Conservation (phyloP, 2,888 invertebrate genomes). For the Andrena praecox region DNA sequence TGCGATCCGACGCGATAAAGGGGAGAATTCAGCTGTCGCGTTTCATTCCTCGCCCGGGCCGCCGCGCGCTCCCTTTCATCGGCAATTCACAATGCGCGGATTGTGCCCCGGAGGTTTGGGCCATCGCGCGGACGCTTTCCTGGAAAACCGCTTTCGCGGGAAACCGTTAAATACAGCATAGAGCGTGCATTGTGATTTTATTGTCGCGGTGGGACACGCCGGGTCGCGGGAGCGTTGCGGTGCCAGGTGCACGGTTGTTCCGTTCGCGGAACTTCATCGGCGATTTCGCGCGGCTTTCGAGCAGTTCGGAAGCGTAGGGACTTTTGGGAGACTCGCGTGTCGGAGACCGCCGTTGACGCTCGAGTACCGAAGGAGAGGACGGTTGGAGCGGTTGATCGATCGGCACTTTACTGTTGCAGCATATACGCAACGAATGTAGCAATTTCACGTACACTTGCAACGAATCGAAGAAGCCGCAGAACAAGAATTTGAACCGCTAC, state of each 20-base stretch:
- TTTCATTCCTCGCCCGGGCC: constrained; percentile 14
- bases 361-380: too few species aligned
- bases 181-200: constrained; percentile 28
- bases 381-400: too few species aligned
- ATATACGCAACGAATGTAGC: constrained; percentile 90
- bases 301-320: too few species aligned
- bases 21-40: constrained; percentile 9
- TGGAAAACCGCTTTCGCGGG: constrained; percentile 37
- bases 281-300: too few species aligned
- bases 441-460: constrained; percentile 88
- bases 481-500: constrained; percentile 95
- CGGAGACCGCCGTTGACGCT: too few species aligned
- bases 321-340: not conserved
- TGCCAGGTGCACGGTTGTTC: constrained; percentile 19
- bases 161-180: constrained; percentile 27
- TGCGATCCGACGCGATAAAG: constrained; percentile 29
- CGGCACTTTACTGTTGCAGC: constrained; percentile 85
- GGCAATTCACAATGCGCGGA: constrained; percentile 39
- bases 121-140: constrained; percentile 22
- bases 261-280: too few species aligned
- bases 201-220: constrained; percentile 48
- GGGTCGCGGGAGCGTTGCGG: constrained; percentile 20
- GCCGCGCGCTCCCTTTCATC: constrained; percentile 10
- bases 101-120: constrained; percentile 25
- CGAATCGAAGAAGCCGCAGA: constrained; percentile 92